Evolutionary conservation across 2,113 vertebrate species (phyloP), one percentile per base, ranked within the genome.

Genomic region (Isurus oxyrinchus): DNA sequence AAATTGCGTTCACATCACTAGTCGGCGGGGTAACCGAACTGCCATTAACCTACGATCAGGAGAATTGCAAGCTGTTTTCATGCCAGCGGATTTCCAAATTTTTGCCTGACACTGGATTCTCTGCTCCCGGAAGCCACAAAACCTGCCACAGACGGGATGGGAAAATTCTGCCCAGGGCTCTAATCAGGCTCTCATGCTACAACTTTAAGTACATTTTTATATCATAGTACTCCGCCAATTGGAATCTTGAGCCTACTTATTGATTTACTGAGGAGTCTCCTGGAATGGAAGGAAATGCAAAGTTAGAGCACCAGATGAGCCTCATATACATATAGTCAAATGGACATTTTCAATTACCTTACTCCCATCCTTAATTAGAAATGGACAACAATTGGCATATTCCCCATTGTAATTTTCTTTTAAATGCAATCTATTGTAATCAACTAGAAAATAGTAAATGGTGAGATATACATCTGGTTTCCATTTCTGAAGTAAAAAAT

Each of bases 401-500:
- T 99, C 98, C 97, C 99, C 99, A 5, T 96, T 97, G 96, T 99
- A 99, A 96, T 97, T 98, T 96, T 98, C 97, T 96, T 97, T 97
- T 96, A 99, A 97, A 97, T 99, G 96, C 25, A 98, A 98, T 96
- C 97, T 97, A 27, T 99, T 99, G 96, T 99, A 99, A 97, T 99
- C 99, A 96, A 98, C 98, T 96, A 99, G 97, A 96, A 99, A 99
- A 97, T 99, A 99, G 97, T 99, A 99, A 97, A 99, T 98, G 1
- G 99, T 98, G 67, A 99, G 98, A 97, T 99, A 99, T 0, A 98
- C 99, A 97, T 99, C 98, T 44, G 99, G 99, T 97, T 99, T 99
- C 96, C 99, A 99, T 97, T 98, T 98, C 97, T 99, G 99, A 97
- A 99, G 98, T 99, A 99, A 99, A 97, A 99, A 99, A 97, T 2